Evolutionary conservation across 2,113 vertebrate species (phyloP).

Genomic region (Stercorarius parasiticus): DNA sequence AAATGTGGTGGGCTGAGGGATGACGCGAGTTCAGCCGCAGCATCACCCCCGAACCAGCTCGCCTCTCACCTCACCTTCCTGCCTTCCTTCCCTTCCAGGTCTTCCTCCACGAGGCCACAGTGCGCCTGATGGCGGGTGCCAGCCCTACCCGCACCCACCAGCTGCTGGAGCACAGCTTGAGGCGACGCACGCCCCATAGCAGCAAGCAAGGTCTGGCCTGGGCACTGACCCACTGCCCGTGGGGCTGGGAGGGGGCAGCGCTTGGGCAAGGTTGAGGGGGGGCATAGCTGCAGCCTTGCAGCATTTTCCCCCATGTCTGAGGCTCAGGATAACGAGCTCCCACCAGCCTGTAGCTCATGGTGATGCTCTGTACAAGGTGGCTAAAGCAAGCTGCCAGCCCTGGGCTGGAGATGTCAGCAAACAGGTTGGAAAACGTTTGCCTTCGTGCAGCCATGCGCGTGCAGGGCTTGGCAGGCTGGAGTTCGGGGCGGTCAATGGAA

Average conservation of each 20-base stretch:
- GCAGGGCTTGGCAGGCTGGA: neutral
- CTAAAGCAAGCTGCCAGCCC: neutral
- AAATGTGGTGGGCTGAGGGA: neutral
- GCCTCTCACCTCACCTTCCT: neutral
- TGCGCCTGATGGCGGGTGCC: constrained; percentile 96
- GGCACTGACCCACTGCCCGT: neutral
- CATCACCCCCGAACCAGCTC: neutral
- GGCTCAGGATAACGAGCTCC: neutral
- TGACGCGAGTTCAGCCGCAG: neutral
- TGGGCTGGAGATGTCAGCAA: fast-evolving
- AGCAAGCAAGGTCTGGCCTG: constrained; percentile 64
- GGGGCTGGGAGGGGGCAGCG: neutral
- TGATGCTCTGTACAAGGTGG: neutral
- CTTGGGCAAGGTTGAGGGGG: neutral
- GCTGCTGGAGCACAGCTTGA: constrained; percentile 93
- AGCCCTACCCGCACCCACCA: constrained; percentile 98
- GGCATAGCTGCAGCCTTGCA: neutral
- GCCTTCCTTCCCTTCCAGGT: constrained; percentile 73
- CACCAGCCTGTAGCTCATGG: neutral
- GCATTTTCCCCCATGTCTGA: neutral
- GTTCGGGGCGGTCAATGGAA: neutral
- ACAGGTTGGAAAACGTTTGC: neutral
- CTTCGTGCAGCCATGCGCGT: fast-evolving
- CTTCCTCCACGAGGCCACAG: constrained; percentile 95
- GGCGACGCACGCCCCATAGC: constrained; percentile 76